Evolutionary conservation across 1,140 invertebrate species (phyloP), one percentile per base, ranked within the genome.

Genomic region (Ooceraea biroi): DNA sequence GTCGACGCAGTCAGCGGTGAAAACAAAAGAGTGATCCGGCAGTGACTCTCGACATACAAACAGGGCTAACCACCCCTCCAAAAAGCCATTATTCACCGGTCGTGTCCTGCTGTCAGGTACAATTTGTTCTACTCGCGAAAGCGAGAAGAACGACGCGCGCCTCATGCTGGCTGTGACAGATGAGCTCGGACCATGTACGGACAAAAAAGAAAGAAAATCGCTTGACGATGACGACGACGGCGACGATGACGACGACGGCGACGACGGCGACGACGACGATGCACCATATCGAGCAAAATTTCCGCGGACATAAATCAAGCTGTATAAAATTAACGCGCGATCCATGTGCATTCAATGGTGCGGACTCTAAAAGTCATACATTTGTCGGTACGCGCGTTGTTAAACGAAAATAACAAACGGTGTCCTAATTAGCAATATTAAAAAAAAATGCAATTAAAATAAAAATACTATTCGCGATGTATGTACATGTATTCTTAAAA

Each of bases 51-150:
- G 52, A 65, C 83, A 69, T 36, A 55, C 73, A 68, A 80, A 86
- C 82, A 84, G 68, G 74, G 58, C 61, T 52, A 74, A 63, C 85
- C 86, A 86, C 80, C 86, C 86, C 80, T 78, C 66, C 58, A 46
- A 73, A 78, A 72, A 60, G 74, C 87, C 84, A 89, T 89, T 89
- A 89, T 85, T 89, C 86, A 89, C 82, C 72, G 55, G 57, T 69
- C 82, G 80, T 88, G 87, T 88, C 82, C 85, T 55, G 82, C 88
- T 86, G 87, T 86, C 87, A 84, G 71, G 82, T 88, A 86, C 88
- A 89, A 89, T 89, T 89, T 86, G 87, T 89, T 89, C 87, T 61
- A 84, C 84, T 78, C 85, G 83, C 52, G 46, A 60, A 61, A 63
- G 82, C 84, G 87, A 85, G 84, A 86, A 80, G 77, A 88, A 88